Percentiles rank a stretch among this genome's conserved stretches.
Evolutionary conservation across 2,113 vertebrate species (phyloP).

Genomic region (Meriones unguiculatus): DNA sequence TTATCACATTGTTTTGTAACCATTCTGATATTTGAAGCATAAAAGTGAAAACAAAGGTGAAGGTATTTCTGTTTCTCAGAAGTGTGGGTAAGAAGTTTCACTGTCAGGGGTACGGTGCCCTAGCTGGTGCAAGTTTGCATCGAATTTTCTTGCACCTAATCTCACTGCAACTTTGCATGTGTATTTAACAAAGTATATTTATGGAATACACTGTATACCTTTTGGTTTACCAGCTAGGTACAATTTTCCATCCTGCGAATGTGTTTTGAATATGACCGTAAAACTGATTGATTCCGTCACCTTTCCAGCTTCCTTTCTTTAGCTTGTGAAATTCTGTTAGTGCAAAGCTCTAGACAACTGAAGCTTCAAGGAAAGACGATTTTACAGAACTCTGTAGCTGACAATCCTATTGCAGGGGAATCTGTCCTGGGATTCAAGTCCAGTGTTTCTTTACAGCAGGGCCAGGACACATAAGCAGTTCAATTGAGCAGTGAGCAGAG

Average conservation of each 20-base stretch:
- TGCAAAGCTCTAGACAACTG: conserved; percentile 26
- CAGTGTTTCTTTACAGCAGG: conserved; percentile 54
- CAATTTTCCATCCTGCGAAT: conserved; percentile 23
- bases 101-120: neutral
- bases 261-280: conserved; percentile 12
- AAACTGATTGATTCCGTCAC: conserved; percentile 28
- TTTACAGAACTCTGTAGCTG: conserved; percentile 65
- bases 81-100: neutral
- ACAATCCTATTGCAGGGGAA: conserved; percentile 42
- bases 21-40: conserved; percentile 42
- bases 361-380: conserved; percentile 57
- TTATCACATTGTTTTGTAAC: conserved; percentile 34
- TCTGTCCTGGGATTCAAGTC: conserved; percentile 59
- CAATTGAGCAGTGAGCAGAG: conserved; percentile 35
- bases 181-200: conserved; percentile 54
- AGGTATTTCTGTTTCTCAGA: neutral
- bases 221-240: conserved; percentile 7
- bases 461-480: conserved; percentile 50
- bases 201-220: neutral
- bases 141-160: neutral
- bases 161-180: conserved; percentile 1
- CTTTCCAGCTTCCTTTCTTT: conserved; percentile 57
- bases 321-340: conserved; percentile 55
- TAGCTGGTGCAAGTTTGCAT: neutral
- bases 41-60: neutral